phyloP scores from a whole-genome alignment of 2,113 vertebrate species.

The Mellivora capensis region DNA sequence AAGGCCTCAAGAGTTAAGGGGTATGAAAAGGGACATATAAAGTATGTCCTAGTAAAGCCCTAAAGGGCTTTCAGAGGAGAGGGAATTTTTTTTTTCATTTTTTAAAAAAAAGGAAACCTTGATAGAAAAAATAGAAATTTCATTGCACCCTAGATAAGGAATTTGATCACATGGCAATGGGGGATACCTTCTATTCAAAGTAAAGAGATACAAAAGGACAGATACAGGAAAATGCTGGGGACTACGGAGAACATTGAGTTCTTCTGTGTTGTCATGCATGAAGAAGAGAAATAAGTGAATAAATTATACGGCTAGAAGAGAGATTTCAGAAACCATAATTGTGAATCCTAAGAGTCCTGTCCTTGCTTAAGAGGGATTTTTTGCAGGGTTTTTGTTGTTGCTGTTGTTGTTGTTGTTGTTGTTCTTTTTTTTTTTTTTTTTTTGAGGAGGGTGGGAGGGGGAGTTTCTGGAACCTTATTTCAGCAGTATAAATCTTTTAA shows the following conservation, averaged over 20 bases:
- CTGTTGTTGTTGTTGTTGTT: no score
- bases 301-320: not conserved
- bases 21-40: not conserved
- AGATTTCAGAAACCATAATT: not conserved
- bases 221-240: not conserved
- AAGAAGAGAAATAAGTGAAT: not conserved
- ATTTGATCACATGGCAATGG: not conserved
- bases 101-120: not conserved
- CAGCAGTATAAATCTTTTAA: not conserved
- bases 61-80: not conserved
- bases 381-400: not conserved
- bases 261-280: not conserved
- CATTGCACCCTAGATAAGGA: not conserved
- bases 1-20: not conserved
- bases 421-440: not conserved
- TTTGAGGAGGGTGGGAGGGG: fast-evolving
- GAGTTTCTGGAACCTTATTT: not conserved
- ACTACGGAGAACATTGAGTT: not conserved
- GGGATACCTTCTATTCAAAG: not conserved
- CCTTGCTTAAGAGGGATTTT: not conserved
- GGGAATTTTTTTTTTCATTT: not conserved
- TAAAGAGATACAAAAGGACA: not conserved
- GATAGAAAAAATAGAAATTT: not conserved
- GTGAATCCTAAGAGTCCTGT: not conserved
- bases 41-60: no score